Evolutionary conservation across 1,140 invertebrate species (phyloP).

Genomic region (Trichomalopsis sarcophagae): DNA sequence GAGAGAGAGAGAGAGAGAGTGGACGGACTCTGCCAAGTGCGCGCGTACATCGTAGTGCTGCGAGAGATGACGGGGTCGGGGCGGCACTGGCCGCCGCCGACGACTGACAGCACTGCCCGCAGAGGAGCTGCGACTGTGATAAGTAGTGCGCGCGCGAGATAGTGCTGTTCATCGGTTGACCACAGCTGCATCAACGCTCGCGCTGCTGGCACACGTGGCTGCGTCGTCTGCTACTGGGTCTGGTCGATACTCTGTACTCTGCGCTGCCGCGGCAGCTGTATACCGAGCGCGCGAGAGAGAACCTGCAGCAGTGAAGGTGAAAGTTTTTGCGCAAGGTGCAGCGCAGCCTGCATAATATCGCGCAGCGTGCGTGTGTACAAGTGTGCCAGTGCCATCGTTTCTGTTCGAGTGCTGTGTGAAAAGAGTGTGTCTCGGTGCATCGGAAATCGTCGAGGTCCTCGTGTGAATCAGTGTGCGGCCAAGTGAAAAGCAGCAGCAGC

Average conservation of each 20-base stretch:
- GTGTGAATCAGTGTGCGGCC: background rate
- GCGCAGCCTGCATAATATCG: background rate
- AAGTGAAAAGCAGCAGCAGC: background rate
- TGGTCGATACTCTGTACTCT: background rate
- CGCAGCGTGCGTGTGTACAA: background rate
- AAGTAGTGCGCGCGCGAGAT: background rate
- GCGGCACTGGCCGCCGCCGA: background rate
- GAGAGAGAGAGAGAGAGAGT: too few species aligned
- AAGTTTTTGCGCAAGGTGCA: constrained; percentile 7
- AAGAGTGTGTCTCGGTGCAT: background rate
- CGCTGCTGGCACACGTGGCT: too few species aligned
- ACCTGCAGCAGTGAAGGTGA: background rate
- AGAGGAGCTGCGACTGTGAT: background rate
- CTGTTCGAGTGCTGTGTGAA: background rate
- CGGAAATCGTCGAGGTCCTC: background rate
- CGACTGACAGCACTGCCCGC: background rate
- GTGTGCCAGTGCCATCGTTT: background rate
- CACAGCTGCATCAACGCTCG: too few species aligned
- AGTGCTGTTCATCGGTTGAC: background rate
- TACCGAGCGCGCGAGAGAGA: background rate
- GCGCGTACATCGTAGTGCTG: background rate
- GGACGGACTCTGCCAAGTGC: background rate
- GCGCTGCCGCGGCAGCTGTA: background rate
- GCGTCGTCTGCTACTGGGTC: background rate
- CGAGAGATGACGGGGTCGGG: background rate